Percentiles rank a stretch among this genome's conserved stretches.
Evolutionary conservation across 1,140 invertebrate genomes (phyloP).

Genomic region (Tetramorium simillimum): DNA sequence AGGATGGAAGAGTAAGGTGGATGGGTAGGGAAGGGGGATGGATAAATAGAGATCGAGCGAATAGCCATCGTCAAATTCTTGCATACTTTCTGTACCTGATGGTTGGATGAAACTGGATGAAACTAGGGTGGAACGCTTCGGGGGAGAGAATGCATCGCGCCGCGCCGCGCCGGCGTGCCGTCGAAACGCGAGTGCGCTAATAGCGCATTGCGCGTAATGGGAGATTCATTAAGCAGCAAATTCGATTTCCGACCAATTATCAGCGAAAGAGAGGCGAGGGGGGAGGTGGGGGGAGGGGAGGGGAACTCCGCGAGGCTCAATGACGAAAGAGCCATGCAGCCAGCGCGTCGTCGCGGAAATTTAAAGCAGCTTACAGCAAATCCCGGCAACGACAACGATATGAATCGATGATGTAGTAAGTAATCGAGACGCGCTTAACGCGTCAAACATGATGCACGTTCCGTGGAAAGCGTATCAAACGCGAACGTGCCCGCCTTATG

Average conservation of each 20-base stretch:
- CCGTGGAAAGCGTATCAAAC: constrained; percentile 38
- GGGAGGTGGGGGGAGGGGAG: not conserved
- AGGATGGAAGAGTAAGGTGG: not conserved
- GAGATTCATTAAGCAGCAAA: constrained; percentile 48
- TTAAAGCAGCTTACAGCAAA: constrained; percentile 47
- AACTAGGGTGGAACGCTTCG: not conserved
- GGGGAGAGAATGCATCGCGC: not conserved
- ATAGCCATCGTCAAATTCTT: constrained; percentile 19
- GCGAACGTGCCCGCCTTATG: not conserved
- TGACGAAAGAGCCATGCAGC: not conserved
- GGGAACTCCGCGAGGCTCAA: constrained; percentile 17
- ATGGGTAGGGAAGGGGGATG: no score
- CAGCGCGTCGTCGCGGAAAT: constrained; percentile 32
- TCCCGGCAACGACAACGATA: constrained; percentile 32
- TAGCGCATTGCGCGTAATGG: constrained; percentile 44
- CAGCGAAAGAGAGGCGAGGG: not conserved
- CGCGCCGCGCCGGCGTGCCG: not conserved
- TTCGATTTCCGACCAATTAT: constrained; percentile 49
- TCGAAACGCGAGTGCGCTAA: constrained; percentile 22
- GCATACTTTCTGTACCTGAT: constrained; percentile 11
- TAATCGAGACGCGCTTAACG: constrained; percentile 53
- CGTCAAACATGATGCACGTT: constrained; percentile 47
- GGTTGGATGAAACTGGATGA: not conserved
- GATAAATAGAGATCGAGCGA: not conserved
- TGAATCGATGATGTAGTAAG: constrained; percentile 53